Conservation (phyloP, 92 coral and sea anemone genomes). For the Porites cylindrica region DNA sequence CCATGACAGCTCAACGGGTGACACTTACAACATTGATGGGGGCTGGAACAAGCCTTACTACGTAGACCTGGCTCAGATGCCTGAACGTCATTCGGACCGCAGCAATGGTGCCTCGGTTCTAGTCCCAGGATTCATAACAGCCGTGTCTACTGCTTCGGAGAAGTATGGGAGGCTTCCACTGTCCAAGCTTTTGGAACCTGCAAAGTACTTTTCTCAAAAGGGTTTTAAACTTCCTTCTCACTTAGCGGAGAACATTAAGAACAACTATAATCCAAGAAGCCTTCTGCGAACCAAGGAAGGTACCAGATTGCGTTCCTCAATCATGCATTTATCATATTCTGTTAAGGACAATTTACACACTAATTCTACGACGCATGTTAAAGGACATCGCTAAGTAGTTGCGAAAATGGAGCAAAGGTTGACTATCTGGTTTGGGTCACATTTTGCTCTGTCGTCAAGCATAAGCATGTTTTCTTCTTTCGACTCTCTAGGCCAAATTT, state of each 20-base stretch:
- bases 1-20: slow-evolving; percentile 78
- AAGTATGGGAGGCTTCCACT: slow-evolving; percentile 76
- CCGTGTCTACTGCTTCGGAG: slow-evolving; percentile 84
- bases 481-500: too few relatives aligned
- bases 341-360: neutral
- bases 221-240: slow-evolving; percentile 83
- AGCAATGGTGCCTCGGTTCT: slow-evolving; percentile 93
- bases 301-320: neutral
- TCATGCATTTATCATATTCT: neutral
- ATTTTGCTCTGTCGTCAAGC: too few relatives aligned
- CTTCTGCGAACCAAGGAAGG: slow-evolving; percentile 86
- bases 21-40: slow-evolving; percentile 83
- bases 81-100: slow-evolving; percentile 59
- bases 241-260: slow-evolving; percentile 74
- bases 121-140: slow-evolving; percentile 96
- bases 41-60: slow-evolving; percentile 90
- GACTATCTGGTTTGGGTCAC: too few relatives aligned
- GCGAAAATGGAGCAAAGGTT: neutral
- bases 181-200: slow-evolving; percentile 87
- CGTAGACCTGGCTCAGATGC: slow-evolving; percentile 67
- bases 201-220: slow-evolving; percentile 82
- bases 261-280: slow-evolving; percentile 69
- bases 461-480: too few relatives aligned
- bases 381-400: too few relatives aligned
- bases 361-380: too few relatives aligned